Percentiles rank a stretch among this genome's conserved stretches.
These are phyloP conservation scores for Mythimna lalbum DNA, from an alignment of 2,888 invertebrate genomes.

Conservation along the genomic window DNA sequence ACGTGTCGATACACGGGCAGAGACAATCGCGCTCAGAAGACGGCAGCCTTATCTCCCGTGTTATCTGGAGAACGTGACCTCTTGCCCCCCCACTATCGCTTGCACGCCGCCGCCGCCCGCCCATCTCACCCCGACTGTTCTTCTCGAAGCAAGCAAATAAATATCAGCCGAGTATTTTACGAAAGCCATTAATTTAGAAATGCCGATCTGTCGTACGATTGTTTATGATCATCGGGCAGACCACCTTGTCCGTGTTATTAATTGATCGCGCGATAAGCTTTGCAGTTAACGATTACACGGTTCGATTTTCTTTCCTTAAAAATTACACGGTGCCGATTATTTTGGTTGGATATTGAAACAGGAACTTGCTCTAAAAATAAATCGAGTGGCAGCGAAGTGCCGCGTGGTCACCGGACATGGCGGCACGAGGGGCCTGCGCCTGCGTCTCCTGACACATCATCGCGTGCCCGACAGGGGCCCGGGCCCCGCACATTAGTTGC, in stretches of 20 bases:
- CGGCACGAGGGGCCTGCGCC: conserved; percentile 59
- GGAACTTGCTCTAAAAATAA: conserved; percentile 72
- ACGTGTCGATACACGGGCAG: conserved; percentile 67
- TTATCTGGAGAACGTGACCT: conserved; percentile 89
- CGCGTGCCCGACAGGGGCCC: conserved; percentile 59
- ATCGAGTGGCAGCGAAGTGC: conserved; percentile 67
- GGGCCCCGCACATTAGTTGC: conserved; percentile 46
- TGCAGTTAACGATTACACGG: conserved; percentile 73
- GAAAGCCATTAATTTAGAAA: conserved; percentile 85
- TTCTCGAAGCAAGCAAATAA: conserved; percentile 76
- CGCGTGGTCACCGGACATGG: conserved; percentile 64
- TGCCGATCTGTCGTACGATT: conserved; percentile 84
- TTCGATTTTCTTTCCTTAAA: conserved; percentile 63
- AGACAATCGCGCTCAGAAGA: conserved; percentile 86
- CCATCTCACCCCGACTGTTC: conserved; percentile 80
- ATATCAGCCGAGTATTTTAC: conserved; percentile 71
- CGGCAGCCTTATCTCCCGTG: conserved; percentile 80
- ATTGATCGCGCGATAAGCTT: conserved; percentile 84
- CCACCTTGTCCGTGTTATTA: conserved; percentile 87
- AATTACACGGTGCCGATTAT: conserved; percentile 55
- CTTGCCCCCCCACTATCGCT: conserved; percentile 88
- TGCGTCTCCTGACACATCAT: conserved; percentile 36
- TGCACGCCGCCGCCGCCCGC: conserved; percentile 78
- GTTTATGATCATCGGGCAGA: conserved; percentile 80
- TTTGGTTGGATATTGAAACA: conserved; percentile 58